Conservation (phyloP, 1,140 invertebrate genomes). For the Lordiphosa stackelbergi region DNA sequence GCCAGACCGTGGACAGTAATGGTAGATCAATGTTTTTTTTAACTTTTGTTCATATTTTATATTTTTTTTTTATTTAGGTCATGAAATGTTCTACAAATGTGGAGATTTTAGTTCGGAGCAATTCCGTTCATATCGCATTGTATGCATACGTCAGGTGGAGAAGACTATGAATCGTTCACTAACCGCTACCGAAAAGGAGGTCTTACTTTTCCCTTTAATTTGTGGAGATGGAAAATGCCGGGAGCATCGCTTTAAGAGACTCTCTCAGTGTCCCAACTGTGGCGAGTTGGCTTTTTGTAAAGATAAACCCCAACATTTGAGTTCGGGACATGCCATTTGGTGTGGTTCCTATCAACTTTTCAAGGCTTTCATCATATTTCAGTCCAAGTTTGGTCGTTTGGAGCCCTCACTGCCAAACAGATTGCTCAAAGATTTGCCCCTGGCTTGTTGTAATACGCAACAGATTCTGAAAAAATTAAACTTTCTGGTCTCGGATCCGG, state of each 20-base stretch:
- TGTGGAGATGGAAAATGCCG: slow-evolving; percentile 79
- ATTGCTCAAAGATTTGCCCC: slow-evolving; percentile 67
- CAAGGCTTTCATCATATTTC: slow-evolving; percentile 78
- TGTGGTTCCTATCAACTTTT: slow-evolving; percentile 79
- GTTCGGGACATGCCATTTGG: slow-evolving; percentile 77
- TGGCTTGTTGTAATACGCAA: slow-evolving; percentile 45
- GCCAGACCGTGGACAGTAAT: slow-evolving; percentile 55
- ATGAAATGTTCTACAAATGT: slow-evolving; percentile 79
- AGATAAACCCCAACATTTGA: slow-evolving; percentile 77
- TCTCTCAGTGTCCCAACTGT: slow-evolving; percentile 80
- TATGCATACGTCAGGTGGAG: slow-evolving; percentile 81
- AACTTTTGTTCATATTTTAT: too few species aligned
- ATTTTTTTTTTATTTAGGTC: slow-evolving; percentile 32
- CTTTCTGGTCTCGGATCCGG: slow-evolving; percentile 78
- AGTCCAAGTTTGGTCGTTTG: slow-evolving; percentile 79
- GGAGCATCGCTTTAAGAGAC: slow-evolving; percentile 77
- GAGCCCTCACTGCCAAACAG: slow-evolving; percentile 80
- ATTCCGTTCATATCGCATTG: slow-evolving; percentile 81
- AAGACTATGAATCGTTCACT: slow-evolving; percentile 80
- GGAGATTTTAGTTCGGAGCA: slow-evolving; percentile 79
- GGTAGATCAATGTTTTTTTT: slow-evolving; percentile 15
- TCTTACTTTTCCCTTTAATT: slow-evolving; percentile 82
- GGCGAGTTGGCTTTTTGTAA: slow-evolving; percentile 80
- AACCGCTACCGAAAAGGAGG: slow-evolving; percentile 83
- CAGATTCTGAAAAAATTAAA: slow-evolving; percentile 53